Evolutionary conservation across 2,113 vertebrate species (phyloP).

Genomic region (Sander lucioperca): DNA sequence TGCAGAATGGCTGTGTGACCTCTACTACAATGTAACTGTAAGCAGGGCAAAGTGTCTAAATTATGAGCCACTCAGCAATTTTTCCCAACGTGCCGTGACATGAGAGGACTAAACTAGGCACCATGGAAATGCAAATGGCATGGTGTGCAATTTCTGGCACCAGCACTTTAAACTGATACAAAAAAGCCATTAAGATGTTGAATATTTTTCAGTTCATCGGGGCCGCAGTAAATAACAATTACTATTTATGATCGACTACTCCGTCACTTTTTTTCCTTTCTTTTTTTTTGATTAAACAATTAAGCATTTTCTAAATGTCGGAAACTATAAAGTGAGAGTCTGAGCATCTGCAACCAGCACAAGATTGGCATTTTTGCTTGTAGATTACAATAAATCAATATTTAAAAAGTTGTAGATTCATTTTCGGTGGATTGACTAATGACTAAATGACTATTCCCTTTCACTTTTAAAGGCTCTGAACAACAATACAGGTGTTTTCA

Average conservation of each 20-base stretch:
- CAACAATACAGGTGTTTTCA: no score
- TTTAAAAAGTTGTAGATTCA: neutral
- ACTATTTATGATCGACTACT: no score
- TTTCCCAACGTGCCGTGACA: neutral
- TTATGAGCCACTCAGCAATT: constrained; percentile 9
- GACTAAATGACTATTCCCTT: no score
- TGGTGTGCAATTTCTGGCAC: neutral
- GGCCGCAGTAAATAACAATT: no score
- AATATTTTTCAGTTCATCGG: neutral
- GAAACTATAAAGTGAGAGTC: no score
- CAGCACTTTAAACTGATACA: neutral
- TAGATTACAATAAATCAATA: no score
- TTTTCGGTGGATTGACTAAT: no score
- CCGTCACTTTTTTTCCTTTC: no score
- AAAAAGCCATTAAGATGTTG: neutral
- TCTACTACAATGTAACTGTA: neutral
- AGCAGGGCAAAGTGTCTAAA: neutral
- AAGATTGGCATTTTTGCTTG: neutral
- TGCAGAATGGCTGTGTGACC: neutral
- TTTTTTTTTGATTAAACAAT: no score
- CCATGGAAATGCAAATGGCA: neutral
- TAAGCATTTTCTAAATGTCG: no score
- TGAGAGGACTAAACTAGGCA: neutral
- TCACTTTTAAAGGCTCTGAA: no score
- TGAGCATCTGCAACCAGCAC: no score